A percentile compares a stretch with the other conserved stretches of the same genome.
Evolutionary conservation across 2,888 invertebrate genomes (phyloP).

Genomic region (Cerastoderma edule): DNA sequence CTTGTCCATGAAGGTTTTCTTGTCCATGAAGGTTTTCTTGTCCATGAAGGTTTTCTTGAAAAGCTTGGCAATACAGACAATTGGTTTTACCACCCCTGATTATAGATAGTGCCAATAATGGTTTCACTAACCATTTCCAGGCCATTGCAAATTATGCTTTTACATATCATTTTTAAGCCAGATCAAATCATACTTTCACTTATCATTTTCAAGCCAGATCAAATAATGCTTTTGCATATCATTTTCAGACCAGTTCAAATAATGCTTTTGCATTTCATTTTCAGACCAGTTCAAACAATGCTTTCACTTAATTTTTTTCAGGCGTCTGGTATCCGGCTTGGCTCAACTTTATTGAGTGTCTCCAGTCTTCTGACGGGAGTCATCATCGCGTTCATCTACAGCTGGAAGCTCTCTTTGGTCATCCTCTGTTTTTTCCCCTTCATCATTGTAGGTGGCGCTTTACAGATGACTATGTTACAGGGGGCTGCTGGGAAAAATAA

Average conservation of each 20-base stretch:
- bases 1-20: too few relatives aligned
- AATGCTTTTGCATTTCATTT: background rate
- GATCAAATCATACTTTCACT: too few relatives aligned
- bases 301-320: conserved; percentile 62
- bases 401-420: conserved; percentile 84
- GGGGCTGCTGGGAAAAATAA: conserved; percentile 83
- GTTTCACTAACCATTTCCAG: too few relatives aligned
- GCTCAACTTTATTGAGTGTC: conserved; percentile 81
- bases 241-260: background rate
- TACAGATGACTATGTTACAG: conserved; percentile 82
- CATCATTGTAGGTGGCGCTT: conserved; percentile 82
- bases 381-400: conserved; percentile 84
- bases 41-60: too few relatives aligned
- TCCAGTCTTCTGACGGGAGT: conserved; percentile 82
- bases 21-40: too few relatives aligned
- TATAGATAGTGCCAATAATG: too few relatives aligned
- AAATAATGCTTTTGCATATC: too few relatives aligned
- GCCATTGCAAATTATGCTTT: too few relatives aligned
- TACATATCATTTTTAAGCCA: too few relatives aligned
- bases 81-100: too few relatives aligned
- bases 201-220: too few relatives aligned
- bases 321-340: conserved; percentile 84
- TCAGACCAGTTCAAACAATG: background rate
- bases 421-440: conserved; percentile 83
- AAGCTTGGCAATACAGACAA: too few relatives aligned